Percentiles rank a stretch among this genome's conserved stretches.
phyloP scores from a whole-genome alignment of 2,888 invertebrate species.

The Hedya salicella region DNA sequence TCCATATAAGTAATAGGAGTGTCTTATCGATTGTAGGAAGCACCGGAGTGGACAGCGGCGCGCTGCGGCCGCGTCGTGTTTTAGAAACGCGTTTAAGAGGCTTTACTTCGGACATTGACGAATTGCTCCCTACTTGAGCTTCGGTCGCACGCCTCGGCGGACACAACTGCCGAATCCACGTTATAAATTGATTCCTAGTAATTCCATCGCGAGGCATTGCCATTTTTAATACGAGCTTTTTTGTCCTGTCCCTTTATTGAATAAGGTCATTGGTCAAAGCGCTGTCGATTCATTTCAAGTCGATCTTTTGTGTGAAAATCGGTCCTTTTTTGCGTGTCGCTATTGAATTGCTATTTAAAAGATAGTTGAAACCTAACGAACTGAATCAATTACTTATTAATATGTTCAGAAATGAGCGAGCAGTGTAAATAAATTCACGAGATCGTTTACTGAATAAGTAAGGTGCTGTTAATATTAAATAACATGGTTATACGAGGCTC shows the following conservation, averaged over 20 bases:
- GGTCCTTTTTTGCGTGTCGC: constrained; percentile 11
- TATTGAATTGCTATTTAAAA: constrained; percentile 17
- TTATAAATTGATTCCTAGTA: constrained; percentile 54
- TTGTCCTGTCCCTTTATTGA: constrained; percentile 48
- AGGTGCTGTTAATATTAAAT: not conserved
- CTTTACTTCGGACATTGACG: constrained; percentile 77
- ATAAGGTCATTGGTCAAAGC: constrained; percentile 46
- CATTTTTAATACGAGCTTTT: constrained; percentile 48
- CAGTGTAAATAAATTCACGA: not conserved
- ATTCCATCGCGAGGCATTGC: constrained; percentile 48
- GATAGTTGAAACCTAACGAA: not conserved
- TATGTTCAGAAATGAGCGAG: not conserved
- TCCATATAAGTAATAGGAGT: constrained; percentile 51
- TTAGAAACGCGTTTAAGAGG: constrained; percentile 75
- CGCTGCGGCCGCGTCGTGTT: constrained; percentile 61
- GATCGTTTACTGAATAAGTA: not conserved
- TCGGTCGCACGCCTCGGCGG: constrained; percentile 55
- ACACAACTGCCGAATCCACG: constrained; percentile 47
- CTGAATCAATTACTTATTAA: not conserved
- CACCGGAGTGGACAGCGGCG: constrained; percentile 64
- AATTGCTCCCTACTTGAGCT: constrained; percentile 66
- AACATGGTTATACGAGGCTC: not conserved
- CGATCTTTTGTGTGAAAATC: constrained; percentile 34
- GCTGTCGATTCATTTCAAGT: constrained; percentile 44
- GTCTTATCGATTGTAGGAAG: constrained; percentile 62